Percentiles rank a stretch among this genome's conserved stretches.
Conservation (phyloP, 2,888 invertebrate species). For the Apodemia zela region DNA sequence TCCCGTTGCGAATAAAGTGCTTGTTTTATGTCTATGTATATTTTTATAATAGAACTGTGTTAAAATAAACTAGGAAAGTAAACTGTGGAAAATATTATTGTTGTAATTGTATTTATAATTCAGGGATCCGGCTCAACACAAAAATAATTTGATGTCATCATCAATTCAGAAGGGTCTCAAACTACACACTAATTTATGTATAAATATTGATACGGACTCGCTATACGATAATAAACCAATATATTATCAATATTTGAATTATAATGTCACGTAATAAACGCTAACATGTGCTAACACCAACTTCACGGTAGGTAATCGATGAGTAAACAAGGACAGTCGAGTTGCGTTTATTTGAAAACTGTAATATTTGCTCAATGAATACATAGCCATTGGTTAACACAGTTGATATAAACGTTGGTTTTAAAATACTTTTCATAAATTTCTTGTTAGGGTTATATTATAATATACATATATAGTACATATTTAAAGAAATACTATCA, state of each 20-base stretch:
- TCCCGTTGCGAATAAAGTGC: too few species aligned
- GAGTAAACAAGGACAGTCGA: constrained; percentile 28
- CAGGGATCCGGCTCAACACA: background rate
- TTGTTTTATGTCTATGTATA: too few species aligned
- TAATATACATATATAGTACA: too few species aligned
- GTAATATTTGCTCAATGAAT: constrained; percentile 15
- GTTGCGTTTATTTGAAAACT: constrained; percentile 24
- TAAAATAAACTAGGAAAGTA: too few species aligned
- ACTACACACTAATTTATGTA: constrained; percentile 1
- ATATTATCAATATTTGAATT: constrained; percentile 57
- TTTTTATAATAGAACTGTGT: too few species aligned
- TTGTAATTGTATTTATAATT: too few species aligned
- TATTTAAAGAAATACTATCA: too few species aligned
- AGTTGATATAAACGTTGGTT: too few species aligned
- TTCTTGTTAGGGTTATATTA: too few species aligned
- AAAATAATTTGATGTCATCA: constrained; percentile 5
- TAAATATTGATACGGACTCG: constrained; percentile 1
- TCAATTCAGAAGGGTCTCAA: background rate
- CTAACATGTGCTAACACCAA: constrained; percentile 48
- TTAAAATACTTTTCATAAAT: too few species aligned
- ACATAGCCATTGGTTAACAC: too few species aligned
- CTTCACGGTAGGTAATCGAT: constrained; percentile 49
- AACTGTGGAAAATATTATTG: too few species aligned
- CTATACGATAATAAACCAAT: constrained; percentile 58
- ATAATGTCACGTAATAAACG: constrained; percentile 51